These are phyloP conservation scores for Apodemia hepburni DNA, from an alignment of 2,888 invertebrate genomes.

Conservation along the genomic window DNA sequence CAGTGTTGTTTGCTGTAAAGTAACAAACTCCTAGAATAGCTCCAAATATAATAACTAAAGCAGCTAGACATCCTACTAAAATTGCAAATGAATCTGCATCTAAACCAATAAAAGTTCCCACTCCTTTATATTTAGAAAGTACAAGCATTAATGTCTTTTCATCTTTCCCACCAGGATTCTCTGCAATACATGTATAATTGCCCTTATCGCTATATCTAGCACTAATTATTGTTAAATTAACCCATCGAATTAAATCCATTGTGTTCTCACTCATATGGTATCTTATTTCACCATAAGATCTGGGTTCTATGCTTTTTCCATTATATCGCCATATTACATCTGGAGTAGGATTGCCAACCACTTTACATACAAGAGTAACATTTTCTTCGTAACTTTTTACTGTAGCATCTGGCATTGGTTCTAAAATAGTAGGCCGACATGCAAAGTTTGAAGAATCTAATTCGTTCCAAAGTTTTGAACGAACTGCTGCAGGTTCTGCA, in stretches of 20 bases:
- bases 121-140: slow-evolving; percentile 67
- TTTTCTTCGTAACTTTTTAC: slow-evolving; percentile 84
- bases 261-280: slow-evolving; percentile 68
- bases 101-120: slow-evolving; percentile 63
- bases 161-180: slow-evolving; percentile 89
- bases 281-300: slow-evolving; percentile 71
- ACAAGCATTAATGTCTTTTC: slow-evolving; percentile 87
- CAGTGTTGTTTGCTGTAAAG: slow-evolving; percentile 72
- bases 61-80: slow-evolving; percentile 67
- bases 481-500: slow-evolving; percentile 83
- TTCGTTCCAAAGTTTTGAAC: slow-evolving; percentile 87
- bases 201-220: slow-evolving; percentile 84
- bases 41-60: slow-evolving; percentile 71
- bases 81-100: slow-evolving; percentile 76
- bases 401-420: slow-evolving; percentile 79
- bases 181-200: slow-evolving; percentile 89
- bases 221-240: slow-evolving; percentile 84
- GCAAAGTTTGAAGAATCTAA: slow-evolving; percentile 88
- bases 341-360: slow-evolving; percentile 88
- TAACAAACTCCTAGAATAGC: slow-evolving; percentile 73
- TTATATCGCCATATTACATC: slow-evolving; percentile 87
- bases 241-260: slow-evolving; percentile 78
- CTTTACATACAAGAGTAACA: slow-evolving; percentile 88
- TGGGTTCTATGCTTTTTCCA: slow-evolving; percentile 79
- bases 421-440: slow-evolving; percentile 88